Base-by-base conservation (phyloP, 2,888 invertebrate species). In the Polydrusus cervinus region DNA sequence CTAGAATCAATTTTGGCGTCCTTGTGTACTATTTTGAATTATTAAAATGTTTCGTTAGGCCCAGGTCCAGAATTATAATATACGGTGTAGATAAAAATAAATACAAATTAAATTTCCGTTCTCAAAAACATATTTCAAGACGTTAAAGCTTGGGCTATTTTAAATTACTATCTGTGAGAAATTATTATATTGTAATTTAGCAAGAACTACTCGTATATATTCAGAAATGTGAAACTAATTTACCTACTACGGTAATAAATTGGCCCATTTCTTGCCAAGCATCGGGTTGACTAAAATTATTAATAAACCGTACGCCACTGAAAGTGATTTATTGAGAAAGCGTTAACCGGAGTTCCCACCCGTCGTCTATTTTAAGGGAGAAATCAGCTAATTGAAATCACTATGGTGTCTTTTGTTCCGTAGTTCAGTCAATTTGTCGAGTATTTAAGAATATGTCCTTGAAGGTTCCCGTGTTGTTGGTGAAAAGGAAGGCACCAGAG, bases 251-350 rank as follows among this genome's bases (percentile, higher is more conserved):
- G 57, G 57, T 43, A 13, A 71, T 71, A 71, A 71, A 72, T 72
- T 72, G 14, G 34, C 16, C 30, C 11, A 66, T 65, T 72, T 71
- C 57, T 57, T 66, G 51, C 20, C 34, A 18, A 66, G 66, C 43
- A 18, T 49, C 49, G 55, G 34, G 57, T 16, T 60, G 47, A 72
- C 34, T 65, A 25, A 66, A 66, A 68, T 62, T 67, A 73, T 62
- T 68, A 73, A 73, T 53, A 73, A 57, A 51, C 73, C 30, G 60
- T 68, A 68, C 73, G 67, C 67, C 67, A 67, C 67, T 67, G 67
- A 34, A 18, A 49, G 25, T 68, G 73, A 73, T 73, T 73, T 73
- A 73, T 73, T 38, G 73, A 51, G 68, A 67, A 73, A 62, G 40
- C 68, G 60, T 51, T 60, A 53, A 40, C 60, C 34, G 62, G 14